Evolutionary conservation across 2,888 invertebrate species (phyloP).

Genomic region (Oegoconia quadripuncta): DNA sequence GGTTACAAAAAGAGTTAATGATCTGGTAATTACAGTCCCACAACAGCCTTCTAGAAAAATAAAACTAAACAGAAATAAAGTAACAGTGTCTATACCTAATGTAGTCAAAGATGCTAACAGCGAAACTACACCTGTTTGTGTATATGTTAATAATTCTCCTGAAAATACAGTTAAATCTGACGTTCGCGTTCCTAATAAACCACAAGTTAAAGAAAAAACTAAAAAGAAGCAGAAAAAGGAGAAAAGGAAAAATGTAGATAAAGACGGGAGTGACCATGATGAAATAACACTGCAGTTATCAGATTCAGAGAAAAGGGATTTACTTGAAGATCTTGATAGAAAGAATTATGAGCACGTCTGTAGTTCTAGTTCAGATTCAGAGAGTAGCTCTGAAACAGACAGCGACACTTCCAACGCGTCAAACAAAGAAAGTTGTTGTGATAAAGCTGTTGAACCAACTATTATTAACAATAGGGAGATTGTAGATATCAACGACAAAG

Average conservation of each 20-base stretch:
- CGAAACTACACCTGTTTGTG: neutral
- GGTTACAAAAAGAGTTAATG: constrained; percentile 48
- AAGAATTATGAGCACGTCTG: constrained; percentile 49
- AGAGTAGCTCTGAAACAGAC: constrained; percentile 32
- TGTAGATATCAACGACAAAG: too few relatives aligned
- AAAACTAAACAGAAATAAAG: constrained; percentile 57
- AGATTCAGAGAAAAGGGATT: constrained; percentile 71
- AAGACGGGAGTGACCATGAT: constrained; percentile 62
- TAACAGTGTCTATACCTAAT: constrained; percentile 16
- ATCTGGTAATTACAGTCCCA: constrained; percentile 60
- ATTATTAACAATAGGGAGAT: too few relatives aligned
- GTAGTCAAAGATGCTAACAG: constrained; percentile 3
- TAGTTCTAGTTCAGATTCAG: constrained; percentile 38
- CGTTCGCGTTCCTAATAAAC: constrained; percentile 32
- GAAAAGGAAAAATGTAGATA: constrained; percentile 36
- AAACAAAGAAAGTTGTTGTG: constrained; percentile 6
- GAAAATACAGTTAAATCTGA: neutral
- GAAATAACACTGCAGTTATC: constrained; percentile 70
- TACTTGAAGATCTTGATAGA: constrained; percentile 61
- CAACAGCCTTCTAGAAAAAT: constrained; percentile 53
- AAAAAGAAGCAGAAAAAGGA: constrained; percentile 54
- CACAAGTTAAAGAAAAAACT: constrained; percentile 36
- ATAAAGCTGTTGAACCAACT: too few relatives aligned
- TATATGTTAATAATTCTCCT: neutral
- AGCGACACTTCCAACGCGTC: constrained; percentile 20